phyloP scores from a whole-genome alignment of 2,888 invertebrate genomes.

The Choreutis nemorana region DNA sequence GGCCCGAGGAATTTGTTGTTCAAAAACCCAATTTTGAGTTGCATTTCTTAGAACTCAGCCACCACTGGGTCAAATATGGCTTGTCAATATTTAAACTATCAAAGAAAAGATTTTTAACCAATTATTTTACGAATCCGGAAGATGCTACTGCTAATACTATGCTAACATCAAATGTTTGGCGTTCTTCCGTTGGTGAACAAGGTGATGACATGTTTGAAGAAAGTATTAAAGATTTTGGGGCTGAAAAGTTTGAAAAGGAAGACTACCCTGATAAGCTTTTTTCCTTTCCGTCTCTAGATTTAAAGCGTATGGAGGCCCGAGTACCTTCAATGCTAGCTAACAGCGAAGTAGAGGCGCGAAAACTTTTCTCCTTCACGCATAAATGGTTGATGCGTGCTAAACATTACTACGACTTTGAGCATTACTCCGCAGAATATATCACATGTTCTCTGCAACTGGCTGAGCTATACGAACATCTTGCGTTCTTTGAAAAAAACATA shows the following conservation, averaged over 20 bases:
- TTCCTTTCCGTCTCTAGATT: constrained; percentile 36
- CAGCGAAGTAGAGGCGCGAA: constrained; percentile 54
- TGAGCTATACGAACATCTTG: constrained; percentile 71
- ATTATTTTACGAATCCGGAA: too few relatives aligned
- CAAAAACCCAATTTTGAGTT: constrained; percentile 49
- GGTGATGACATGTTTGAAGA: constrained; percentile 29
- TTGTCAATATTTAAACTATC: constrained; percentile 65
- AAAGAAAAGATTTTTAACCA: constrained; percentile 45
- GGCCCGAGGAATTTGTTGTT: constrained; percentile 46
- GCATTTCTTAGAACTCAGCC: constrained; percentile 58
- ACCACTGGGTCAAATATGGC: constrained; percentile 70
- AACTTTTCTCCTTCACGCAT: constrained; percentile 62
- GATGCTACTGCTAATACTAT: too few relatives aligned
- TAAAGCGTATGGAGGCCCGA: constrained; percentile 38
- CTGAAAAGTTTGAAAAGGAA: constrained; percentile 40
- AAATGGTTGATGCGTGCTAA: constrained; percentile 68
- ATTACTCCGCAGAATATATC: constrained; percentile 66
- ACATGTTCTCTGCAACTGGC: constrained; percentile 68
- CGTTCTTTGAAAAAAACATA: constrained; percentile 75
- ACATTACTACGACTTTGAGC: constrained; percentile 65
- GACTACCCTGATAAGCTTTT: constrained; percentile 33
- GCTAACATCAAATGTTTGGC: too few relatives aligned
- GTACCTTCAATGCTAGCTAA: constrained; percentile 31
- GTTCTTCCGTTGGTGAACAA: constrained; percentile 13
- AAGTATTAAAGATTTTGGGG: constrained; percentile 34